Evolutionary conservation across 2,113 vertebrate genomes (phyloP), one percentile per base, ranked within the genome.

Genomic region (Cariama cristata): DNA sequence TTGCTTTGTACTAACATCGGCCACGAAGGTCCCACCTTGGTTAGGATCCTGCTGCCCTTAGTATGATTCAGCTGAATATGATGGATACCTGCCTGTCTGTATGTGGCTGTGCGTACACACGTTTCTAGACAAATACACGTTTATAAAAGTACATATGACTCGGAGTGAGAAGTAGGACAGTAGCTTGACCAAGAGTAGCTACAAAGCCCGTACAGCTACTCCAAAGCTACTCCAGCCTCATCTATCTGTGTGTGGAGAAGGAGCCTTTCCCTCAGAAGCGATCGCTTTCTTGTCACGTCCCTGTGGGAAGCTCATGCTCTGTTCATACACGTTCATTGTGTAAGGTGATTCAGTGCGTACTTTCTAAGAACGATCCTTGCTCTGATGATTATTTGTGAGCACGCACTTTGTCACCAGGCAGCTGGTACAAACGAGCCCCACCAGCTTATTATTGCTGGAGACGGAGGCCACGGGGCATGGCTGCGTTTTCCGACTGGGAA

Each of bases 351-450:
- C 56, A 49, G 38, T 20, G 72, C 90, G 64, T 14, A 77, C 79
- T 83, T 92, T 90, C 82, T 58, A 92, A 93, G 85, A 95, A 75
- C 0, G 4, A 21, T 50, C 49, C 33, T 56, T 76, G 53, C 19
- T 22, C 63, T 85, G 68, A 32, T 49, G 85, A 50, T 62, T 86
- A 80, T 56, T 63, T 74, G 60, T 40, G 69, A 81, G 60, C 38
- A 28, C 53, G 30, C 16, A 26, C 53, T 59, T 85, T 81, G 62
- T 93, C 93, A 90, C 86, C 67, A 68, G 63, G 76, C 28, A 86
- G 28, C 75, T 45, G 79, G 63, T 58, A 59, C 49, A 76, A 92
- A 97, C 2, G 7, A 90, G 79, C 66, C 92, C 45, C 69, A 68
- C 45, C 85, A 85, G 79, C 86, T 64, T 66, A n/a, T 79, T 76